Conservation (phyloP, 2,113 vertebrate genomes). For the Naja naja region DNA sequence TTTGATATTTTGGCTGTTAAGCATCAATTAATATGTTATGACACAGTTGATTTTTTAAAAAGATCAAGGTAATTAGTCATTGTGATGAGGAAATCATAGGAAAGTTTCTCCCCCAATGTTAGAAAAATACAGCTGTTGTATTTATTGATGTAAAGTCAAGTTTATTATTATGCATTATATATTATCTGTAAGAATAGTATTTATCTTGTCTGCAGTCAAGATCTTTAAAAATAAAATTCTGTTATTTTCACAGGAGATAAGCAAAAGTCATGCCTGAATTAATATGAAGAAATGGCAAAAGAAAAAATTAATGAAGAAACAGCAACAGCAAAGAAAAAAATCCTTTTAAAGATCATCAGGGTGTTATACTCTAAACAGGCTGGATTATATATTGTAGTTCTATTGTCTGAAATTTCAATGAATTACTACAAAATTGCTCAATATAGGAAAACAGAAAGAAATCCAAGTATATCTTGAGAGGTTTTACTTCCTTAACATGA, state of each 20-base stretch:
- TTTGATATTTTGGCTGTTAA: neutral
- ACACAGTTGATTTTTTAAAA: neutral
- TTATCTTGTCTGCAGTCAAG: neutral
- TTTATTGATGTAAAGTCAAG: neutral
- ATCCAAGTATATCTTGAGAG: neutral
- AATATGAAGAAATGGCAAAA: neutral
- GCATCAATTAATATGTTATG: neutral
- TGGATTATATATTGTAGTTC: neutral
- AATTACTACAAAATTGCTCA: neutral
- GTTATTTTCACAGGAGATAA: neutral
- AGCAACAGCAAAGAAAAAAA: neutral
- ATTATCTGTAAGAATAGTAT: neutral
- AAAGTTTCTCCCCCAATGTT: neutral
- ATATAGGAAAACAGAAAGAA: neutral
- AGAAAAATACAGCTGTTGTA: constrained; percentile 5
- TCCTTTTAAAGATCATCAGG: neutral
- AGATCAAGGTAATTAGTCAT: neutral
- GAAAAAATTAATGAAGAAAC: neutral
- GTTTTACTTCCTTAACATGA: neutral
- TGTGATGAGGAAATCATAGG: neutral
- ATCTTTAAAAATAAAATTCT: neutral
- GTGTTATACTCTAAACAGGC: neutral
- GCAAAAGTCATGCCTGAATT: neutral
- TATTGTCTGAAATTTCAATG: neutral
- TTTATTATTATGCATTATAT: neutral